Evolutionary conservation across 35 echinoderm and acorn worm genomes (phyloP).

Genomic region (Heliocidaris erythrogramma): DNA sequence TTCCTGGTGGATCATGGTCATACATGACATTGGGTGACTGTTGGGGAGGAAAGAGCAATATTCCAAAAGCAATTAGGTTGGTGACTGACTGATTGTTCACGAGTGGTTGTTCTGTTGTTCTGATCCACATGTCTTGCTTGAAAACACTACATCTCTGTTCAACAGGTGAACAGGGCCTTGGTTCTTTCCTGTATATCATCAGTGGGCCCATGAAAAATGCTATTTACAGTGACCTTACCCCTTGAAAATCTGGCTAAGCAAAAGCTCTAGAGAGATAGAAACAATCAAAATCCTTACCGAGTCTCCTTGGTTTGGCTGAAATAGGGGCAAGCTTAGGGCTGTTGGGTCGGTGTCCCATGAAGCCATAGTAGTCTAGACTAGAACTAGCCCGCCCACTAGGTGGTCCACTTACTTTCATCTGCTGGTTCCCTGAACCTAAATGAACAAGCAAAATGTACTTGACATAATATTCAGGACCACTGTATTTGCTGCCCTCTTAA

Average conservation of each 20-base stretch:
- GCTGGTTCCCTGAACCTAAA: neutral
- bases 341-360: constrained; percentile 4
- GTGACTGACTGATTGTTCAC: no score
- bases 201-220: neutral
- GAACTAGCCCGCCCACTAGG: neutral
- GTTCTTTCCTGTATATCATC: neutral
- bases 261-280: neutral
- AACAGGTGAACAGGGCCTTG: no score
- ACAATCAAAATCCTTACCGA: neutral
- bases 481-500: no score
- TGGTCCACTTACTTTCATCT: neutral
- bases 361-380: neutral
- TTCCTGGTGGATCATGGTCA: no score
- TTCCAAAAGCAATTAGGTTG: no score
- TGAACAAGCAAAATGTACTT: neutral
- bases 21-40: no score
- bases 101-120: no score
- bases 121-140: no score
- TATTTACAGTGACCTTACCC: neutral
- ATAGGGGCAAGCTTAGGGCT: constrained; percentile 41
- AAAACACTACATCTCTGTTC: no score
- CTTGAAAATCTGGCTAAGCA: neutral
- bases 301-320: constrained; percentile 7
- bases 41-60: no score
- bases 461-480: neutral